These are phyloP conservation scores for Drosophila birchii DNA, from an alignment of 2,888 invertebrate genomes.

Conservation along the genomic window DNA sequence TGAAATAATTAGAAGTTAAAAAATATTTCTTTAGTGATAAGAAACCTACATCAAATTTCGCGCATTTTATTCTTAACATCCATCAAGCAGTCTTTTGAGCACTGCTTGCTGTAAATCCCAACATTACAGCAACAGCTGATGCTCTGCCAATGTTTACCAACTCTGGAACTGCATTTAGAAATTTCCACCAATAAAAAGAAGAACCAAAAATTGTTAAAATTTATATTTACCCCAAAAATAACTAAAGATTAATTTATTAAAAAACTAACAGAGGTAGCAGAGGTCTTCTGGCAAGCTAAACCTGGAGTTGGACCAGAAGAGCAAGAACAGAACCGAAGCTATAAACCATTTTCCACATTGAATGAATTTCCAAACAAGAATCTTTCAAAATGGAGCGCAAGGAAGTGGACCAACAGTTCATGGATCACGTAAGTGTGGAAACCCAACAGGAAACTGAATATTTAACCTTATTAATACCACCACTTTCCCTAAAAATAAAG, in stretches of 20 bases:
- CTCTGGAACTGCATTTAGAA: conserved; percentile 2
- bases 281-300: background rate
- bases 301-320: too few relatives aligned
- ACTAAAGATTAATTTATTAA: background rate
- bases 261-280: background rate
- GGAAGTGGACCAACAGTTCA: conserved; percentile 79
- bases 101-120: background rate
- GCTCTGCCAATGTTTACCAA: background rate
- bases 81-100: background rate
- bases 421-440: conserved; percentile 81
- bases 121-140: conserved; percentile 8
- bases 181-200: conserved; percentile 5
- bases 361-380: conserved; percentile 51
- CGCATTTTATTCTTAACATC: background rate
- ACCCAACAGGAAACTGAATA: rapidly evolving
- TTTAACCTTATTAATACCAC: background rate
- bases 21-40: background rate
- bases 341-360: conserved; percentile 5
- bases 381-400: conserved; percentile 68
- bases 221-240: background rate
- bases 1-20: too few relatives aligned
- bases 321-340: too few relatives aligned
- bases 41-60: background rate
- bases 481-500: conserved; percentile 52
- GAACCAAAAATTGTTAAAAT: background rate